These are phyloP conservation scores for Scaptomyza polygonia DNA, from an alignment of 2,888 invertebrate genomes.

Conservation along the genomic window DNA sequence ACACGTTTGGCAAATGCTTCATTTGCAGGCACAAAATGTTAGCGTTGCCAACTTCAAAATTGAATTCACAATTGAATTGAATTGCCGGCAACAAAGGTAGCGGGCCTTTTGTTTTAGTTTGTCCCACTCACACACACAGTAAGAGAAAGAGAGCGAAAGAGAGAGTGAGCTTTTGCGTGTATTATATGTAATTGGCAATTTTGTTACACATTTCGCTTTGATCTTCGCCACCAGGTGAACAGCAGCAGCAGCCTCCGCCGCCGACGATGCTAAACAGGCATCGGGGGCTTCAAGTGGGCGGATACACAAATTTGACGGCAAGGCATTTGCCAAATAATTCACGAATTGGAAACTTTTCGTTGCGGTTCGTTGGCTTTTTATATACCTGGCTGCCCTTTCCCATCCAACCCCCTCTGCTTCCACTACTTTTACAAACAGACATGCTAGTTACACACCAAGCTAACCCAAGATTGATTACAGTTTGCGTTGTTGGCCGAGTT, in stretches of 20 bases:
- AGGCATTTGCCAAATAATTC: constrained; percentile 69
- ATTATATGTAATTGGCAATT: constrained; percentile 80
- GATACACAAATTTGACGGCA: constrained; percentile 63
- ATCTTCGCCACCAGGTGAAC: constrained; percentile 54
- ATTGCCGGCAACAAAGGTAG: constrained; percentile 52
- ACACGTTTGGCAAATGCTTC: constrained; percentile 51
- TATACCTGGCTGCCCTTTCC: not conserved
- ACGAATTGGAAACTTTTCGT: constrained; percentile 50
- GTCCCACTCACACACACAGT: not conserved
- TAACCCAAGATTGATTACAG: constrained; percentile 51
- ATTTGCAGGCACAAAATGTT: constrained; percentile 64
- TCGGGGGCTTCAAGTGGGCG: constrained; percentile 45
- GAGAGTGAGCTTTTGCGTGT: constrained; percentile 39
- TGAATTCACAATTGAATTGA: constrained; percentile 78
- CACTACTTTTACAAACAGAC: not conserved
- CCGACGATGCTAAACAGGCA: constrained; percentile 18
- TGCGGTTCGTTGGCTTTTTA: constrained; percentile 52
- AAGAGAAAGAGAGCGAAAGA: not conserved
- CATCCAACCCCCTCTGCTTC: no score
- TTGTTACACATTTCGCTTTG: constrained; percentile 77
- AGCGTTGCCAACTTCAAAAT: constrained; percentile 69
- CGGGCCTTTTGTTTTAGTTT: constrained; percentile 65
- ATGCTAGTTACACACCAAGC: constrained; percentile 18
- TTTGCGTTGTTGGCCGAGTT: constrained; percentile 37
- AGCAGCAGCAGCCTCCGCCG: constrained; percentile 1